Base-by-base conservation (phyloP, 1,140 invertebrate species). In the Platyura marginata region DNA sequence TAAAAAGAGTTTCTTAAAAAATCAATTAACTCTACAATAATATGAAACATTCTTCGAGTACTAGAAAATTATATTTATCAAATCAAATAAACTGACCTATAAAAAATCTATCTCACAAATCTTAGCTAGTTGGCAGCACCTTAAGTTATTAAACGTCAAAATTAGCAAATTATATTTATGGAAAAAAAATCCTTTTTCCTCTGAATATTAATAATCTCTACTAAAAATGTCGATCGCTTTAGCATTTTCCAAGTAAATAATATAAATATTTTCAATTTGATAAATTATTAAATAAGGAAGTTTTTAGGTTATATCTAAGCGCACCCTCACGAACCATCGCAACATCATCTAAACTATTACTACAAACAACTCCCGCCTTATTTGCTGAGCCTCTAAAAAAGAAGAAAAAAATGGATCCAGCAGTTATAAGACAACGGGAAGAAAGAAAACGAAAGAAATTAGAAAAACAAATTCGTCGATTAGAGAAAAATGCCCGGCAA, bases 351-450 rank as follows among this genome's bases (percentile, higher is more conserved):
- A 22, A 36, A 21, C 33, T 18, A 15, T 19, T 29, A 13, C 45
- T 61, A 4, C 56, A 61, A 20, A 50, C 49, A 33, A 52, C 56
- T 2, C 48, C 56, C 0, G 44, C 54, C 8, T 45, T 62, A 6
- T 59, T 46, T 53, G 81, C 69, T 23, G 86, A 91, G 61, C 87
- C 89, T 2, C 59, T 92, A 47, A 91, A 85, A 56, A 92, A 84
- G 61, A 92, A 88, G 59, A 90, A 81, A 54, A 79, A 70, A 54
- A 43, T 90, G 3, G 88, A 93, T 68, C 88, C 87, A 21, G 65
- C 68, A 11, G 64, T 92, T 21, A 47, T 87, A 1, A 80, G 74
- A 57, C 70, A 72, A 11, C 68, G 85, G 53, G 83, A 88, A 58
- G 86, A 91, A 13, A 69, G 81, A 40, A 80, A 65, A 50, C 77